Evolutionary conservation across 2,888 invertebrate species (phyloP), one percentile per base, ranked within the genome.

Genomic region (Orchestes rusci): DNA sequence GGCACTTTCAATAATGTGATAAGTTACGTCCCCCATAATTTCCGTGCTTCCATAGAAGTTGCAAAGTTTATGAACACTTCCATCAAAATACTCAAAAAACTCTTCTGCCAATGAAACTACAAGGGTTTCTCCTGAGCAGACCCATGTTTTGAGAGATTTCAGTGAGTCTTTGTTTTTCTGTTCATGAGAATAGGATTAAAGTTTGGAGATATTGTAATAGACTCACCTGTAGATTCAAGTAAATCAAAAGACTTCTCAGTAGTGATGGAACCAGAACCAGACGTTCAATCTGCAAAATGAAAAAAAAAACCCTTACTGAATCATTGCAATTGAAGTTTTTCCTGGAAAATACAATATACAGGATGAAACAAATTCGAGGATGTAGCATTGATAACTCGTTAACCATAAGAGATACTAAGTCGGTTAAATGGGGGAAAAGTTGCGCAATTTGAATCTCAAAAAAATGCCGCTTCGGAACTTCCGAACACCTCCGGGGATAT

Each of bases 11-110:
- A 90, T 71, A 0, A 82, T 72, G 55, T 83, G 80, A 59, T 78
- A 90, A 0, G 90, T 89, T 2, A 92, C 89, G 62, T 91, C 92
- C 0, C 89, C 92, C 84, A 91, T 90, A 1, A 90, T 81, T 65
- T 93, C 93, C 0, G 92, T 91, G 53, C 90, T 89, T 0, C 93
- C 93, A 59, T 91, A 92, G 61, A 91, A 90, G 63, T 92, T 93
- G 39, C 87, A 88, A 29, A 93, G 68, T 12, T 74, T 72, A 50
- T 82, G 80, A 4, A 71, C 67, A 7, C 76, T 73, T 42, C 74
- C 74, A n/a, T 76, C 72, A 52, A 89, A 41, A 16, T 41, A 77
- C 23, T 76, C 71, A 64, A 88, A 88, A 70, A 91, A 92, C 56
- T 84, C 78, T 28, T 75, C 69, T 0, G 84, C 84, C 20, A 90